Percentiles rank a stretch among this genome's conserved stretches.
Conservation (phyloP, 2,797 vertebrate species). For the Pangasius larnaudii region DNA sequence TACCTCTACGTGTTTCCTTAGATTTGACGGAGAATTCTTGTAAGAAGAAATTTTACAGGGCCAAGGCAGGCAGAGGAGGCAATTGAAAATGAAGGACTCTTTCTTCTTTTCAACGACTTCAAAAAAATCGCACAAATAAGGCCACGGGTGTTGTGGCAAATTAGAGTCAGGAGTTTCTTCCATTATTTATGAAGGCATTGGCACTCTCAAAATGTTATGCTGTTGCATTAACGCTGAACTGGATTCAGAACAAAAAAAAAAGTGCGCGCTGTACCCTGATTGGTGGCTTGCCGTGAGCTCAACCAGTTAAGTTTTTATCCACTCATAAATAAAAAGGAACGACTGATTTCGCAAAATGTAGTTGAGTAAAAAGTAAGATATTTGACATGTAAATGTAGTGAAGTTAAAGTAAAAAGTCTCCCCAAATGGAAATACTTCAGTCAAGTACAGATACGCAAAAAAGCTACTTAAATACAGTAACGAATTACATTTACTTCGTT, state of each 20-base stretch:
- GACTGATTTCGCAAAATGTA: not conserved
- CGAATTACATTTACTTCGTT: too few species aligned
- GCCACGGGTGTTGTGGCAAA: conserved; percentile 22
- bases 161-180: conserved; percentile 29
- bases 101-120: conserved; percentile 11
- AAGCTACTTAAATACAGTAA: too few species aligned
- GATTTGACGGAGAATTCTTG: conserved; percentile 25
- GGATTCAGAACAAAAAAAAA: too few species aligned
- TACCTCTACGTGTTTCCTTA: conserved; percentile 9
- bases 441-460: too few species aligned
- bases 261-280: too few species aligned
- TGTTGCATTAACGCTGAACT: too few species aligned
- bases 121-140: not conserved
- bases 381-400: not conserved
- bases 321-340: not conserved
- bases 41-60: conserved; percentile 19
- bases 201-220: conserved; percentile 19
- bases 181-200: conserved; percentile 14
- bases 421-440: not conserved
- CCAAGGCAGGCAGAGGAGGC: conserved; percentile 20
- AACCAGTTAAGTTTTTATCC: not conserved
- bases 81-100: conserved; percentile 23
- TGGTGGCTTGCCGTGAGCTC: not conserved
- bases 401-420: not conserved
- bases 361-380: not conserved